Percentiles rank a stretch among this genome's conserved stretches.
Conservation (phyloP, 2,113 vertebrate species). For the Ploceus nigricollis region DNA sequence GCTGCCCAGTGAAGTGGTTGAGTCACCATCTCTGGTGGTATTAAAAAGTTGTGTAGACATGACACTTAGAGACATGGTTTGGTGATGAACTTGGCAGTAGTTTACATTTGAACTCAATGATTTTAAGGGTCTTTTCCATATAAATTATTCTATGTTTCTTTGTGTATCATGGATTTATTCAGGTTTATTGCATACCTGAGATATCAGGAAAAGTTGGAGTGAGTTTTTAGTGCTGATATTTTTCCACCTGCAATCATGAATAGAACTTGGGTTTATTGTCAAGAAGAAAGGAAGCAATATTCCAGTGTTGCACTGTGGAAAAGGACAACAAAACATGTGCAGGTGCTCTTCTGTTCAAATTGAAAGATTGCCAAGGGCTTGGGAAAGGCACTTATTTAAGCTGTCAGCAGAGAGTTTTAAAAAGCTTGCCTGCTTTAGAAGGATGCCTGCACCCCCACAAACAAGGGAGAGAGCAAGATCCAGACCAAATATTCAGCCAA, state of each 20-base stretch:
- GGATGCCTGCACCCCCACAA: background rate
- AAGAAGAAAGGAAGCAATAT: background rate
- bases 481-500: background rate
- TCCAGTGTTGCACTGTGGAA: background rate
- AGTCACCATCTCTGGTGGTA: fast-evolving
- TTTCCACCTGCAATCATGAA: background rate
- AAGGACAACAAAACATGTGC: background rate
- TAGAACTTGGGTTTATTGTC: background rate
- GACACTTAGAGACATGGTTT: background rate
- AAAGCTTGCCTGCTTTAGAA: background rate
- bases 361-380: background rate
- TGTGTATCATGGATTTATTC: background rate
- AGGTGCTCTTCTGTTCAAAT: background rate
- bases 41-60: background rate
- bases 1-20: background rate
- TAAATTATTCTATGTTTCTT: background rate
- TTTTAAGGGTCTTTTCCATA: background rate
- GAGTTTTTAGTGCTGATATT: background rate
- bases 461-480: background rate
- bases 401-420: background rate
- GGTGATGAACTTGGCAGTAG: background rate
- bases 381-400: background rate
- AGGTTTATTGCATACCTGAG: background rate
- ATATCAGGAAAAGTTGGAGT: background rate
- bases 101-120: background rate